Evolutionary conservation across 2,113 vertebrate genomes (phyloP).

Genomic region (Mobula birostris): DNA sequence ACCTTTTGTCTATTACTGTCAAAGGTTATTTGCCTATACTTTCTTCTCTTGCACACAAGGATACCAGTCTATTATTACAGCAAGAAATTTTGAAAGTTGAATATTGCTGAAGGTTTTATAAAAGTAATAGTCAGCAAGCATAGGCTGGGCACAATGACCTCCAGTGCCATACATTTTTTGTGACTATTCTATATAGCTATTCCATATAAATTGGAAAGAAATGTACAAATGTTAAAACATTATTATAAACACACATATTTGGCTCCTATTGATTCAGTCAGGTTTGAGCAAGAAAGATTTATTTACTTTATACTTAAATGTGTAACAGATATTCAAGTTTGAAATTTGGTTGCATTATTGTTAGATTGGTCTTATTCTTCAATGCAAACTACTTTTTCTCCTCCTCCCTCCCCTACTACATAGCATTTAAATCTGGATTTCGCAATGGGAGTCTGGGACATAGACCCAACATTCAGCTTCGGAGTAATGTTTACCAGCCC

Average conservation of each 20-base stretch:
- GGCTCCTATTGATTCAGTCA: neutral
- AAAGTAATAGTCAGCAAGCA: neutral
- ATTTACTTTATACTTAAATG: neutral
- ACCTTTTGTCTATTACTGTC: too few relatives aligned
- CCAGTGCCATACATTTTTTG: too few relatives aligned
- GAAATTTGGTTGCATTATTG: neutral
- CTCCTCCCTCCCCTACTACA: too few relatives aligned
- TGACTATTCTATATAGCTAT: neutral
- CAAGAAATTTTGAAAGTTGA: neutral
- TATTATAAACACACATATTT: neutral
- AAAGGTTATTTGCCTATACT: too few relatives aligned
- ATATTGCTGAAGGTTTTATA: neutral
- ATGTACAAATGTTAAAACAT: neutral
- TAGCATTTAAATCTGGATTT: slow-evolving; percentile 54
- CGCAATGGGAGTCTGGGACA: slow-evolving; percentile 76
- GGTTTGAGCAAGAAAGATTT: neutral
- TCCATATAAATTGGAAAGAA: neutral
- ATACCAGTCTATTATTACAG: neutral
- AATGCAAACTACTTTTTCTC: neutral
- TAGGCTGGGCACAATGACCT: too few relatives aligned
- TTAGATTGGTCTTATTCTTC: neutral
- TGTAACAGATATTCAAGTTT: neutral
- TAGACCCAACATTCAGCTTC: slow-evolving; percentile 83
- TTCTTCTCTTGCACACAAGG: neutral
- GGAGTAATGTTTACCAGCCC: slow-evolving; percentile 97